phyloP scores from a whole-genome alignment of 2,888 invertebrate species.

The Synergus gifuensis region DNA sequence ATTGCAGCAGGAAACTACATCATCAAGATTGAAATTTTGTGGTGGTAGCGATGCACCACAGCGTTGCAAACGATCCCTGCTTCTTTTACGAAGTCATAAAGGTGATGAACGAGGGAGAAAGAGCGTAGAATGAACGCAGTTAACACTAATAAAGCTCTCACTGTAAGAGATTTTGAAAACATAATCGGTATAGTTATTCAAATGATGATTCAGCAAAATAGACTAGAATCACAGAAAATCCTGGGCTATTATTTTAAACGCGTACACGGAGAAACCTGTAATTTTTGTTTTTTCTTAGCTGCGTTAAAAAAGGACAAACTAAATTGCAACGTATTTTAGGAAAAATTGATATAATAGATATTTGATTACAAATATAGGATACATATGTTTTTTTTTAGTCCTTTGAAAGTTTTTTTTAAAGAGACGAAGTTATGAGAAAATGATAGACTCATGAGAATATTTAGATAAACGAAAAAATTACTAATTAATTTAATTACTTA shows the following conservation, averaged over 20 bases:
- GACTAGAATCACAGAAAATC: background rate
- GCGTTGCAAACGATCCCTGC: constrained; percentile 32
- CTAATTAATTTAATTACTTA: background rate
- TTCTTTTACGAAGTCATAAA: constrained; percentile 37
- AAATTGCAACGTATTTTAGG: too few species aligned
- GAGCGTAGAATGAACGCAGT: constrained; percentile 15
- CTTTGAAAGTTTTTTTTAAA: background rate
- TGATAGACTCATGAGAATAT: background rate
- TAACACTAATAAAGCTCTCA: constrained; percentile 35
- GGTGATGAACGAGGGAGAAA: constrained; percentile 38
- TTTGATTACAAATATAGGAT: background rate
- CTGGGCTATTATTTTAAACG: background rate
- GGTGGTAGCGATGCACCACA: constrained; percentile 21
- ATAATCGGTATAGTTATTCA: constrained; percentile 17
- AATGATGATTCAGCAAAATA: constrained; percentile 13
- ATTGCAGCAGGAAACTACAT: constrained; percentile 32
- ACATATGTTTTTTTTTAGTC: background rate
- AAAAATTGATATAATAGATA: background rate
- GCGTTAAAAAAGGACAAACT: too few species aligned
- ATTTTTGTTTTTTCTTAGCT: too few species aligned
- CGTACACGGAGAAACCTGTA: too few species aligned
- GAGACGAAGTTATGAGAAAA: background rate
- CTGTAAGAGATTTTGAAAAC: constrained; percentile 31
- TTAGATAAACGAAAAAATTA: background rate
- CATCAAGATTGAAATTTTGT: constrained; percentile 40